A percentile compares a stretch with the other conserved stretches of the same genome.
Conservation (phyloP, 1,140 invertebrate genomes). For the Littorina saxatilis region DNA sequence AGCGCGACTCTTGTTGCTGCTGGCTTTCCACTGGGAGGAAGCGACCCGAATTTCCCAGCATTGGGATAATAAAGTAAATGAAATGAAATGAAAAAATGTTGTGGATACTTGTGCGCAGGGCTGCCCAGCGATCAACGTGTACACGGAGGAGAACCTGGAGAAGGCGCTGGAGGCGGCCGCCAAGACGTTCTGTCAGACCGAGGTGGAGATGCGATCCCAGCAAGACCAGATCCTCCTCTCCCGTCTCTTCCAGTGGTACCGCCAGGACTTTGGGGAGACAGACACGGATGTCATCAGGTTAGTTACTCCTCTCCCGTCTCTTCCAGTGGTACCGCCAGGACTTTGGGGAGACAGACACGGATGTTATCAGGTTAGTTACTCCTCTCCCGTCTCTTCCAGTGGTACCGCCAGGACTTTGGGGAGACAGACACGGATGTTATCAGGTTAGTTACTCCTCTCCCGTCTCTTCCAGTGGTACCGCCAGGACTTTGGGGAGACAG, state of each 20-base stretch:
- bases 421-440: no score
- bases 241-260: conserved; percentile 74
- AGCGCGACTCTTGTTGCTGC: no score
- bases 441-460: no score
- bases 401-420: no score
- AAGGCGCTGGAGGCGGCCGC: conserved; percentile 65
- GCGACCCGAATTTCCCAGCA: no score
- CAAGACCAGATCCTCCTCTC: conserved; percentile 65
- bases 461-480: no score
- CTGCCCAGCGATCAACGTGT: conserved; percentile 74
- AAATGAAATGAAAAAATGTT: no score
- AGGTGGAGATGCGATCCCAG: conserved; percentile 66
- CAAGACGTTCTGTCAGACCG: conserved; percentile 68
- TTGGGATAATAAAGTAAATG: no score
- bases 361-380: conserved; percentile 68
- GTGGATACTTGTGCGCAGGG: no score
- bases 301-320: conserved; percentile 66
- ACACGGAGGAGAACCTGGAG: conserved; percentile 69
- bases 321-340: conserved; percentile 74
- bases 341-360: conserved; percentile 70
- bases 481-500: no score
- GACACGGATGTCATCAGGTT: conserved; percentile 70
- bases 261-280: conserved; percentile 70
- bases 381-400: no score
- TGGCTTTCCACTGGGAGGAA: no score